Percentiles rank a stretch among this genome's conserved stretches.
Evolutionary conservation across 1,140 invertebrate species (phyloP).

Genomic region (Pachyrhynchus sulphureomaculatus): DNA sequence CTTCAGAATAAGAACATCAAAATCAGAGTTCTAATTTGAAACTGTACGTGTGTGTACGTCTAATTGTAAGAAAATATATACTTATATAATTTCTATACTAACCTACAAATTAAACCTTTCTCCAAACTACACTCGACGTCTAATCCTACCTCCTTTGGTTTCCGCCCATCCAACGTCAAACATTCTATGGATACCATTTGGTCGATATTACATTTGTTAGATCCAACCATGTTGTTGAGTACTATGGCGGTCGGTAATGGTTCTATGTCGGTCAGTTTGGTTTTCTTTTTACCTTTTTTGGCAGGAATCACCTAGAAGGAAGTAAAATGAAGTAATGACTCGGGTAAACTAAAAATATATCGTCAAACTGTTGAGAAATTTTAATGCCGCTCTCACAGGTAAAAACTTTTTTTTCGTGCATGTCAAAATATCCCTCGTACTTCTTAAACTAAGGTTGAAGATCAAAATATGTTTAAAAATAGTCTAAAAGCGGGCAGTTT

Average conservation of each 20-base stretch:
- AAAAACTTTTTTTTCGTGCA: too few species aligned
- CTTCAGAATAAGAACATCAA: too few species aligned
- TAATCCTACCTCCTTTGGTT: conserved; percentile 67
- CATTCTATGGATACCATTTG: conserved; percentile 75
- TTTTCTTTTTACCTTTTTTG: conserved; percentile 42
- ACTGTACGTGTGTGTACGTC: too few species aligned
- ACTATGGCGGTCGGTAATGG: conserved; percentile 58
- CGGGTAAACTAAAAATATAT: background rate
- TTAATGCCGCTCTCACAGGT: too few species aligned
- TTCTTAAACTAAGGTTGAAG: too few species aligned
- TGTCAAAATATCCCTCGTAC: too few species aligned
- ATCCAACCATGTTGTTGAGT: conserved; percentile 52
- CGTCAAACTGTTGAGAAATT: too few species aligned
- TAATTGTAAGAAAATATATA: too few species aligned
- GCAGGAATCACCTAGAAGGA: conserved; percentile 33
- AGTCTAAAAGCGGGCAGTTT: too few species aligned
- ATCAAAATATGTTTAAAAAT: too few species aligned
- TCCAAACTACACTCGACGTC: conserved; percentile 74
- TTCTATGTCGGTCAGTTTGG: conserved; percentile 59
- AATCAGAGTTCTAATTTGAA: too few species aligned
- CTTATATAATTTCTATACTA: too few species aligned
- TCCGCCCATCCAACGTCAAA: conserved; percentile 63
- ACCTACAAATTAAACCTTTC: conserved; percentile 66
- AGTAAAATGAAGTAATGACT: background rate
- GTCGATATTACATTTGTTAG: conserved; percentile 57